Conservation (phyloP, 2,888 invertebrate species). For the Dynastes hyllus region DNA sequence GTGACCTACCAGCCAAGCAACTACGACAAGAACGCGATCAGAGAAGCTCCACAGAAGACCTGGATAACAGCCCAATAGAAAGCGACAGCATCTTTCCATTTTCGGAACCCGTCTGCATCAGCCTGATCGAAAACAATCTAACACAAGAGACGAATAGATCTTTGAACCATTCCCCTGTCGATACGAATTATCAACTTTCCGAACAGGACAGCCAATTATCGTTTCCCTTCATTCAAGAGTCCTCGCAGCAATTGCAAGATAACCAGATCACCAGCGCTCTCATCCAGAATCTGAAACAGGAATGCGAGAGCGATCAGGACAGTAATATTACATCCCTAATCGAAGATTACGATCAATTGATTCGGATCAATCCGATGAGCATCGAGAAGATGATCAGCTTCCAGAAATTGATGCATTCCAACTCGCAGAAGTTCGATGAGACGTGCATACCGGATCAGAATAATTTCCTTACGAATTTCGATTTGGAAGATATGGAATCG, state of each 20-base stretch:
- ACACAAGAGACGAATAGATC: constrained; percentile 49
- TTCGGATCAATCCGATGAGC: constrained; percentile 30
- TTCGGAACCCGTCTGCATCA: constrained; percentile 48
- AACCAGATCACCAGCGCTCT: constrained; percentile 8
- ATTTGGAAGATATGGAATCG: constrained; percentile 41
- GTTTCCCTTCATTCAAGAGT: constrained; percentile 15
- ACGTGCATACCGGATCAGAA: not conserved
- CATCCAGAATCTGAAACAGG: constrained; percentile 16
- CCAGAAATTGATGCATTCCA: constrained; percentile 24
- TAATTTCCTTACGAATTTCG: constrained; percentile 34
- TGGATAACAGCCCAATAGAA: constrained; percentile 51
- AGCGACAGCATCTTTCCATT: constrained; percentile 54
- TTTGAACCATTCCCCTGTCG: constrained; percentile 53
- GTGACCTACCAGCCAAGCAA: constrained; percentile 38
- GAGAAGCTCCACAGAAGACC: constrained; percentile 42
- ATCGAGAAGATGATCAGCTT: constrained; percentile 40
- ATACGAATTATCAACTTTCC: constrained; percentile 47
- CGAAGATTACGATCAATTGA: constrained; percentile 12
- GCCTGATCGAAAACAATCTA: constrained; percentile 51
- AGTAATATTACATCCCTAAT: constrained; percentile 8
- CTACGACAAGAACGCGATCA: constrained; percentile 45
- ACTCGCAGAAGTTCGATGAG: not conserved
- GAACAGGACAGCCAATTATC: constrained; percentile 18
- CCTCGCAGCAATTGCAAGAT: constrained; percentile 17
- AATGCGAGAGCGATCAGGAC: constrained; percentile 4